Evolutionary conservation across 2,113 vertebrate species (phyloP).

Genomic region (Hippoglossus stenolepis): DNA sequence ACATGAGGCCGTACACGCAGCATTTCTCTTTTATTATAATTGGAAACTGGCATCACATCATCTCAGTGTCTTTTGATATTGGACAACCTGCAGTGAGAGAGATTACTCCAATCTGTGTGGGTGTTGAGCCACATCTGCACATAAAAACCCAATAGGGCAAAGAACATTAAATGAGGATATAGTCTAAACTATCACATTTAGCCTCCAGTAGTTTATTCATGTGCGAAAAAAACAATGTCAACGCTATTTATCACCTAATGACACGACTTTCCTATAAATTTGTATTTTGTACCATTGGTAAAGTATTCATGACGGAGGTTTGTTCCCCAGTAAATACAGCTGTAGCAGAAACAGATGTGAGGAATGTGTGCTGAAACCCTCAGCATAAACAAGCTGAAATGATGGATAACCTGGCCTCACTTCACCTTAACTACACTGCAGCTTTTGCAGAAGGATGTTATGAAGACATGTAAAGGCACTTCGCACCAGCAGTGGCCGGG

Average conservation of each 20-base stretch:
- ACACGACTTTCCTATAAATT: neutral
- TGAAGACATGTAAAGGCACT: conserved; percentile 57
- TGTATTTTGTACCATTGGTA: neutral
- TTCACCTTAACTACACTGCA: conserved; percentile 29
- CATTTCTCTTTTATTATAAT: conserved; percentile 11
- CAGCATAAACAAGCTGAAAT: conserved; percentile 10
- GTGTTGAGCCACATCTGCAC: conserved; percentile 37
- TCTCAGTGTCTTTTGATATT: conserved; percentile 32
- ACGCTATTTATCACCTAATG: conserved; percentile 3
- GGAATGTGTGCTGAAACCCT: conserved; percentile 2
- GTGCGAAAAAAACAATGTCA: neutral
- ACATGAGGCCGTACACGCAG: conserved; percentile 17
- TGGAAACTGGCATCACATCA: conserved; percentile 32
- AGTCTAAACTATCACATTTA: conserved; percentile 5
- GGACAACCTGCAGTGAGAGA: conserved; percentile 19
- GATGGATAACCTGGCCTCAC: conserved; percentile 5
- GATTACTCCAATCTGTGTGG: conserved; percentile 43
- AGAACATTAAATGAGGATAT: conserved; percentile 3
- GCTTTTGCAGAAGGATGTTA: conserved; percentile 23
- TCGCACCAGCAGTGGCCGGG: conserved; percentile 43
- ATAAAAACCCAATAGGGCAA: conserved; percentile 14
- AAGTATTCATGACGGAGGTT: neutral
- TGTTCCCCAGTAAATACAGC: neutral
- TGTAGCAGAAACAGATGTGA: conserved; percentile 1
- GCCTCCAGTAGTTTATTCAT: conserved; percentile 4